A percentile compares a stretch with the other conserved stretches of the same genome.
Evolutionary conservation across 1,140 invertebrate genomes (phyloP).

Genomic region (Aphis craccivora): DNA sequence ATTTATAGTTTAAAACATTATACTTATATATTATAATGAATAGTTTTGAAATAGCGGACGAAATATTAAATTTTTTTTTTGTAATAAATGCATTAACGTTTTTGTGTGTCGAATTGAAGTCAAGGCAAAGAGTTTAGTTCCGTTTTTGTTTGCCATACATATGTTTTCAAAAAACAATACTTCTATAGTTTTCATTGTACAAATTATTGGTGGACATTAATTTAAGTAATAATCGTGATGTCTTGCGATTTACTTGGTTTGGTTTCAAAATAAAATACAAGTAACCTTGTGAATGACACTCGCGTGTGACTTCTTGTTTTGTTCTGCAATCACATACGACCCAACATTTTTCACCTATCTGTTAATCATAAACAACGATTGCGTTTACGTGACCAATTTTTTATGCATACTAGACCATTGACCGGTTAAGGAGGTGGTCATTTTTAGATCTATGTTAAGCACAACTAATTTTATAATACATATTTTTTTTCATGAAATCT

Average conservation of each 20-base stretch:
- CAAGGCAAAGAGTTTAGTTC: conserved; percentile 41
- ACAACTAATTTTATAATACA: background rate
- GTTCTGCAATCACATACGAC: conserved; percentile 41
- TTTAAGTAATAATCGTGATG: conserved; percentile 48
- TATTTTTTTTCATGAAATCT: background rate
- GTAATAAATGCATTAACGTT: background rate
- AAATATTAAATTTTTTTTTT: conserved; percentile 5
- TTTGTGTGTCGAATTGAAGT: conserved; percentile 27
- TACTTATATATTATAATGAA: background rate
- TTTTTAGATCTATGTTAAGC: background rate
- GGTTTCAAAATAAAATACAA: conserved; percentile 47
- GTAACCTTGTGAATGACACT: conserved; percentile 55
- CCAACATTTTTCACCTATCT: conserved; percentile 31
- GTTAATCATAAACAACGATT: conserved; percentile 51
- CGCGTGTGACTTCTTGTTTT: conserved; percentile 44
- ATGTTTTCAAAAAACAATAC: background rate
- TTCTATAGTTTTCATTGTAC: background rate
- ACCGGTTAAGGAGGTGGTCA: background rate
- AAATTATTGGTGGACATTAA: conserved; percentile 16
- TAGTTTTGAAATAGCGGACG: background rate
- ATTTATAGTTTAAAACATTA: conserved; percentile 25
- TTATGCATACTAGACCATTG: background rate
- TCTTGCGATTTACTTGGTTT: conserved; percentile 5
- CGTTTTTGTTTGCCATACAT: conserved; percentile 21
- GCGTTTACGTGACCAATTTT: conserved; percentile 47